A percentile compares a stretch with the other conserved stretches of the same genome.
These are phyloP conservation scores for Actenoides hombroni DNA, from an alignment of 2,113 vertebrate genomes.

Conservation along the genomic window DNA sequence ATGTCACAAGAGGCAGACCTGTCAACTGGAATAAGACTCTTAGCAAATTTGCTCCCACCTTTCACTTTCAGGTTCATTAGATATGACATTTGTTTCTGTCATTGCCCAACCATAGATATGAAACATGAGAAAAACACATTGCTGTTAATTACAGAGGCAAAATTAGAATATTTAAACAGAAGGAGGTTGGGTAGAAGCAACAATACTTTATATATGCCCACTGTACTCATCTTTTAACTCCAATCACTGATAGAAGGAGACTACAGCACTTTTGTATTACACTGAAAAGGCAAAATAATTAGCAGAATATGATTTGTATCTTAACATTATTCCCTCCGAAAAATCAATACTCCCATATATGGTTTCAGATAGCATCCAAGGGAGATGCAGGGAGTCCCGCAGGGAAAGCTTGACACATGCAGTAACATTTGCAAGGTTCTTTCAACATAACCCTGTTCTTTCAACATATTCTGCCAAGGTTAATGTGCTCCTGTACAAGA, in stretches of 20 bases:
- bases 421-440: not conserved
- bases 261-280: not conserved
- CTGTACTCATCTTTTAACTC: not conserved
- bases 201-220: not conserved
- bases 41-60: conserved; percentile 33
- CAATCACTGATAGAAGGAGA: not conserved
- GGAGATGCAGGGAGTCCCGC: not conserved
- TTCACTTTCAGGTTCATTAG: conserved; percentile 56
- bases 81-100: conserved; percentile 25
- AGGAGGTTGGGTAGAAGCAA: not conserved
- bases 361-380: not conserved
- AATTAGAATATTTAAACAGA: not conserved
- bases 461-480: not conserved
- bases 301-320: not conserved
- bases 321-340: not conserved
- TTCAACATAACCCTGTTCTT: not conserved
- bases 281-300: conserved; percentile 30
- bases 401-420: not conserved
- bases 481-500: not conserved
- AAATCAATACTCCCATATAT: not conserved
- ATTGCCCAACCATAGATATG: not conserved
- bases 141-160: conserved; percentile 29
- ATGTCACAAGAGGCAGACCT: conserved; percentile 40
- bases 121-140: not conserved
- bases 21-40: conserved; percentile 56